Percentiles rank a stretch among this genome's conserved stretches.
Evolutionary conservation across 2,797 vertebrate species (phyloP).

Genomic region (Schizopygopsis pylzovi): DNA sequence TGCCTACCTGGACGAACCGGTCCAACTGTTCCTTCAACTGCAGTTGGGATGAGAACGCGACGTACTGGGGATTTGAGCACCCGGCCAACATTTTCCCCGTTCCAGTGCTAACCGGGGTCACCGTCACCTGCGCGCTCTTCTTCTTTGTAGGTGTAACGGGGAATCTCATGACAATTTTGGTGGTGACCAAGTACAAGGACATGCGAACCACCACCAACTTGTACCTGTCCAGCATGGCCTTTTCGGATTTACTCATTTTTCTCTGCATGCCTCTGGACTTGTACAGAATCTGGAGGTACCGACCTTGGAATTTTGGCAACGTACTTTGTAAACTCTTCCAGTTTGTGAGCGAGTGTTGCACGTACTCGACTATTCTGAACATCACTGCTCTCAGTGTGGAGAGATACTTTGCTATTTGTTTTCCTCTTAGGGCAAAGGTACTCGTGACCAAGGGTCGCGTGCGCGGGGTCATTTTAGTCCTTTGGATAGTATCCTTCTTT

Average conservation of each 20-base stretch:
- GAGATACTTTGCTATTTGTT: constrained; percentile 95
- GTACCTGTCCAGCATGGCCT: constrained; percentile 97
- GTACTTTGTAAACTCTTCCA: constrained; percentile 96
- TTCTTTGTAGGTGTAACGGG: constrained; percentile 89
- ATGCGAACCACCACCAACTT: constrained; percentile 98
- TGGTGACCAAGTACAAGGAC: constrained; percentile 90
- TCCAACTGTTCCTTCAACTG: constrained; percentile 77
- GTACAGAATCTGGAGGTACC: constrained; percentile 94
- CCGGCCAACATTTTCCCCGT: constrained; percentile 84
- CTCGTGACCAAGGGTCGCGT: constrained; percentile 92
- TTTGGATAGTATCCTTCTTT: constrained; percentile 90
- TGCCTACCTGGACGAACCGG: constrained; percentile 72
- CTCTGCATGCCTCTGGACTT: constrained; percentile 97
- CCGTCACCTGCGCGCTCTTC: constrained; percentile 86
- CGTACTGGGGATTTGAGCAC: constrained; percentile 64
- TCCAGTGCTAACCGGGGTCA: constrained; percentile 87
- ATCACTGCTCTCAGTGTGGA: constrained; percentile 97
- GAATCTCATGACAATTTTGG: constrained; percentile 93
- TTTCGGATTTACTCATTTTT: constrained; percentile 95
- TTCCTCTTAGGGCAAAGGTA: constrained; percentile 93
- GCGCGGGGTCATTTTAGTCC: constrained; percentile 86
- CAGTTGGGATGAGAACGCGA: constrained; percentile 75
- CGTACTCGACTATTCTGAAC: constrained; percentile 95
- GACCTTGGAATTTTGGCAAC: constrained; percentile 93
- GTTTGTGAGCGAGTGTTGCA: constrained; percentile 95